A percentile compares a stretch with the other conserved stretches of the same genome.
phyloP scores from a whole-genome alignment of 1,140 invertebrate genomes.

The Ceratosolen fusciceps region DNA sequence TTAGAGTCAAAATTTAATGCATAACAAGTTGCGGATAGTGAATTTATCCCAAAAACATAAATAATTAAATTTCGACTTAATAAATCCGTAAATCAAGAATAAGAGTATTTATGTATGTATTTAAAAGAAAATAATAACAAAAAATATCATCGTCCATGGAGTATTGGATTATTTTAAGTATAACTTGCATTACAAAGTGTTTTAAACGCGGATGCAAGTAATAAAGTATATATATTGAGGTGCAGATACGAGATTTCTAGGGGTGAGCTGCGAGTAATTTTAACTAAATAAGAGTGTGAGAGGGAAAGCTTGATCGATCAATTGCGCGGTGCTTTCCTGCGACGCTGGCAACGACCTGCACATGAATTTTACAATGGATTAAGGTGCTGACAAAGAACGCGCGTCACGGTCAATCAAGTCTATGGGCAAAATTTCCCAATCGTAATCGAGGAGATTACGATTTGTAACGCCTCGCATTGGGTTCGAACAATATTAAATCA shows the following conservation, averaged over 20 bases:
- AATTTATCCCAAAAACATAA: too few relatives aligned
- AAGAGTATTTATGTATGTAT: constrained; percentile 26
- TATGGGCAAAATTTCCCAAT: not conserved
- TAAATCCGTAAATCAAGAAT: too few relatives aligned
- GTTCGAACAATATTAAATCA: not conserved
- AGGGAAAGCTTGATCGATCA: constrained; percentile 40
- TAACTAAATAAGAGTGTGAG: not conserved
- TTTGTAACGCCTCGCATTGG: not conserved
- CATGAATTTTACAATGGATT: constrained; percentile 21
- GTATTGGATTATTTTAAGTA: constrained; percentile 34
- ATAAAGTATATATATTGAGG: not conserved
- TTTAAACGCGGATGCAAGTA: constrained; percentile 21
- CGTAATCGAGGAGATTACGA: constrained; percentile 12
- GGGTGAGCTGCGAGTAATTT: not conserved
- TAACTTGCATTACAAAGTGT: constrained; percentile 43
- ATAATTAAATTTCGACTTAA: too few relatives aligned
- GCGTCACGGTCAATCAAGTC: constrained; percentile 3
- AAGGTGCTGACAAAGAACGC: constrained; percentile 19
- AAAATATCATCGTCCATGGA: not conserved
- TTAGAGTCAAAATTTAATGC: not conserved
- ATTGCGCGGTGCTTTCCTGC: constrained; percentile 31
- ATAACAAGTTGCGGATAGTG: not conserved
- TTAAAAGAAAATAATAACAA: too few relatives aligned
- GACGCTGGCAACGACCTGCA: not conserved
- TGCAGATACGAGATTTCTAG: constrained; percentile 33